phyloP scores from a whole-genome alignment of 2,888 invertebrate species.

The Himalopsyche japonica region DNA sequence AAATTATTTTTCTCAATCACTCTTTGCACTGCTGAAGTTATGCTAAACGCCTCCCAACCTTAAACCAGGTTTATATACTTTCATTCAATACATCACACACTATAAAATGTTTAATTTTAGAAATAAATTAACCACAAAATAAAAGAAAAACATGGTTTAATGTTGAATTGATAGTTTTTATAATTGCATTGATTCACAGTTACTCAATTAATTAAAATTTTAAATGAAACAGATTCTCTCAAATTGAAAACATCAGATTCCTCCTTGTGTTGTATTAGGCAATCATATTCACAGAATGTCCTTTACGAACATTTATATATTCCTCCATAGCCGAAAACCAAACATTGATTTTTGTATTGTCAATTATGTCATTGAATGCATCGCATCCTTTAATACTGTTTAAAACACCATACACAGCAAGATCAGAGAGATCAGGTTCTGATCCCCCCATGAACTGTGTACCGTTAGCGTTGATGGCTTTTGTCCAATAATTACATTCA shows the following conservation, averaged over 20 bases:
- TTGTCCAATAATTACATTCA: conserved; percentile 80
- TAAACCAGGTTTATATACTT: no score
- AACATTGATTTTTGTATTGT: conserved; percentile 71
- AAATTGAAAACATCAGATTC: background rate
- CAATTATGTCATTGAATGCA: conserved; percentile 81
- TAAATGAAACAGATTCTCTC: background rate
- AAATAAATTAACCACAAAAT: no score
- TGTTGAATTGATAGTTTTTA: background rate
- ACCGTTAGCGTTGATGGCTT: conserved; percentile 69
- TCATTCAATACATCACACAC: no score
- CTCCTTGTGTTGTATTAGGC: background rate
- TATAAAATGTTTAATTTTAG: no score
- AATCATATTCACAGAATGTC: conserved; percentile 43
- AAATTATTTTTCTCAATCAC: no score
- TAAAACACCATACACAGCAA: conserved; percentile 88
- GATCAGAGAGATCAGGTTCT: conserved; percentile 87
- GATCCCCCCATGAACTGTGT: conserved; percentile 84
- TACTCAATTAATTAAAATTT: background rate
- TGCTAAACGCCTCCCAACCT: no score
- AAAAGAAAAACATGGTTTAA: background rate
- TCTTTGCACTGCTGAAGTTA: no score
- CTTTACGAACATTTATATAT: conserved; percentile 62
- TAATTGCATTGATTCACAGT: background rate
- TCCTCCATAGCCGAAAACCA: conserved; percentile 82
- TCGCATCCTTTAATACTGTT: conserved; percentile 91